Conservation (phyloP, 2,113 vertebrate genomes). For the Rhipidura dahli region DNA sequence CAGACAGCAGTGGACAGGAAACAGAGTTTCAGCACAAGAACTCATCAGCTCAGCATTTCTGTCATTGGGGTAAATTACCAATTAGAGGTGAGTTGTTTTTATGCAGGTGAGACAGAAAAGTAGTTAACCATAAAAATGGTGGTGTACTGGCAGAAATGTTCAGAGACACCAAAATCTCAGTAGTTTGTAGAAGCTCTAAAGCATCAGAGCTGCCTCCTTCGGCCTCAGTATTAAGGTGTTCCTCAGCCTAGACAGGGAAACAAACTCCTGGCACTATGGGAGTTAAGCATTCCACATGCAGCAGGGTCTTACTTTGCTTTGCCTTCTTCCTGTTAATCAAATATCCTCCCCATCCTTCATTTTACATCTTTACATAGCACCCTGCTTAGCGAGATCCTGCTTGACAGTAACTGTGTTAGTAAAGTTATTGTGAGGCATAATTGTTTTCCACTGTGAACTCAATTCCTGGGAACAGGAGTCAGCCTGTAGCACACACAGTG, state of each 20-base stretch:
- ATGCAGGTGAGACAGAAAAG: background rate
- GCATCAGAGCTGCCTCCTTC: background rate
- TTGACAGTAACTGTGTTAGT: constrained; percentile 53
- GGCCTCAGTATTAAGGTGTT: background rate
- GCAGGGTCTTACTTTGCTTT: background rate
- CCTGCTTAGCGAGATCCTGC: constrained; percentile 16
- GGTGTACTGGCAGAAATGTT: background rate
- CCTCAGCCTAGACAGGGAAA: background rate
- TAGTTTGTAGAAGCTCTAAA: background rate
- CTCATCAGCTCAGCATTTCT: background rate
- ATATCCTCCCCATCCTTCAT: constrained; percentile 27
- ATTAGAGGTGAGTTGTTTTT: background rate
- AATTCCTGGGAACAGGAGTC: constrained; percentile 35
- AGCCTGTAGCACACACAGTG: constrained; percentile 1
- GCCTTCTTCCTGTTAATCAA: constrained; percentile 29
- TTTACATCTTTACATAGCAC: constrained; percentile 22
- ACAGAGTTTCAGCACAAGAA: background rate
- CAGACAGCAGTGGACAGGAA: rapidly evolving
- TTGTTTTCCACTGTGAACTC: constrained; percentile 49
- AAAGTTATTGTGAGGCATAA: constrained; percentile 49
- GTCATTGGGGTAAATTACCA: background rate
- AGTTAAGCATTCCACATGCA: background rate
- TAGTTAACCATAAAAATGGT: background rate
- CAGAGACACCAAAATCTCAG: background rate
- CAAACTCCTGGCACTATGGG: background rate